Base-by-base conservation (phyloP, 53 echinoderm and acorn worm genomes). In the Echinometra lucunter region DNA sequence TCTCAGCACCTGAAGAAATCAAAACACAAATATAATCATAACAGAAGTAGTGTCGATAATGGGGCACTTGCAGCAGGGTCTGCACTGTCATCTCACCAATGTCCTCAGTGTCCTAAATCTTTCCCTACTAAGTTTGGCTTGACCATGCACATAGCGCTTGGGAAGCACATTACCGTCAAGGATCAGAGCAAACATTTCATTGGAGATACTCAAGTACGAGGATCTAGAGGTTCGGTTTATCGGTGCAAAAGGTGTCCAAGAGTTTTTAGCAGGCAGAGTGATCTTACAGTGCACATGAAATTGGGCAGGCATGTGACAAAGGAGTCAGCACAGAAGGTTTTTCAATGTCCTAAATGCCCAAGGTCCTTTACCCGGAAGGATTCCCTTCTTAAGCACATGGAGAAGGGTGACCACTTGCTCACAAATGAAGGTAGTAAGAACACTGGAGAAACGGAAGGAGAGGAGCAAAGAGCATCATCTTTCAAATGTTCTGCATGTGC, bases 301-400 rank as follows among this genome's bases (percentile, higher is more conserved):
- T 12, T 2, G 2, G n/a, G 45, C 17, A 28, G 40, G 56, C 91
- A 58, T 6, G 1, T 7, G 69, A 2, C 16, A 23, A n/a, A 66
- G 11, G 47, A n/a, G 23, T 44, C 42, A 3, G 37, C 6, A 4
- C 35, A 81, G 21, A 81, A 11, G 12, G 38, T 19, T 7, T 42
- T 78, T 17, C 42, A 53, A 21, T 85, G 85, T 49, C 85, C 85
- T 49, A 49, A 85, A 49, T 85, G 85, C 30, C 85, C 85, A n/a
- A n/a, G 16, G 15, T n/a, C 47, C 27, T 85, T 85, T 49, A 27
- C n/a, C 27, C 9, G 12, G 3, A 85, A 47, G 49, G 2, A 49
- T 7, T 25, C 11, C 13, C 11, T 85, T 15, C 85, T 15, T 3
- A 18, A 49, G n/a, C 85, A 85, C 19, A 85, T 85, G 49, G 19